Evolutionary conservation across 2,888 invertebrate species (phyloP).

Genomic region (Torymus auratus): DNA sequence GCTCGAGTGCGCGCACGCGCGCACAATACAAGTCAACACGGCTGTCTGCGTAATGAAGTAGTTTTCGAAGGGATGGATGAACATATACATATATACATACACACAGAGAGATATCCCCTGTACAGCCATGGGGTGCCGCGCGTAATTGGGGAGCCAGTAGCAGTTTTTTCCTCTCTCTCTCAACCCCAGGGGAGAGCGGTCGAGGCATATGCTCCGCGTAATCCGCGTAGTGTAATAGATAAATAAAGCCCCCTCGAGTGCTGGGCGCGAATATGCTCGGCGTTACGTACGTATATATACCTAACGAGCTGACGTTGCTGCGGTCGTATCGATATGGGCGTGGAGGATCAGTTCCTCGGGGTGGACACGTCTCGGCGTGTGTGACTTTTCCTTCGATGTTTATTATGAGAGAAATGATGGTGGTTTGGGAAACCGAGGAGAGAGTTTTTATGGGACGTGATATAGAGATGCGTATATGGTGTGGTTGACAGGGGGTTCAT

Average conservation of each 20-base stretch:
- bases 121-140: conserved; percentile 67
- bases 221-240: conserved; percentile 75
- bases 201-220: conserved; percentile 74
- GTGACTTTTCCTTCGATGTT: too few species aligned
- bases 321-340: too few species aligned
- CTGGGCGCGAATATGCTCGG: conserved; percentile 45
- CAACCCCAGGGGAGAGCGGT: conserved; percentile 61
- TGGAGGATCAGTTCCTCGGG: too few species aligned
- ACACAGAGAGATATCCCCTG: conserved; percentile 30
- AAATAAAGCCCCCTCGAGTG: conserved; percentile 69
- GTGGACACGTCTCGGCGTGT: too few species aligned
- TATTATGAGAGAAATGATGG: too few species aligned
- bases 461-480: too few species aligned
- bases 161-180: conserved; percentile 67
- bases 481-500: too few species aligned
- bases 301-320: neutral
- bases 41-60: conserved; percentile 77
- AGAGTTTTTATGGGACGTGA: too few species aligned
- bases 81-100: neutral
- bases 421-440: too few species aligned
- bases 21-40: conserved; percentile 77
- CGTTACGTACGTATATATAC: neutral
- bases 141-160: conserved; percentile 75
- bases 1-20: neutral
- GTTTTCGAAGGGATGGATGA: conserved; percentile 71